These are phyloP conservation scores for Holacanthella duospinosa DNA, from an alignment of 2,888 invertebrate genomes.

Conservation along the genomic window DNA sequence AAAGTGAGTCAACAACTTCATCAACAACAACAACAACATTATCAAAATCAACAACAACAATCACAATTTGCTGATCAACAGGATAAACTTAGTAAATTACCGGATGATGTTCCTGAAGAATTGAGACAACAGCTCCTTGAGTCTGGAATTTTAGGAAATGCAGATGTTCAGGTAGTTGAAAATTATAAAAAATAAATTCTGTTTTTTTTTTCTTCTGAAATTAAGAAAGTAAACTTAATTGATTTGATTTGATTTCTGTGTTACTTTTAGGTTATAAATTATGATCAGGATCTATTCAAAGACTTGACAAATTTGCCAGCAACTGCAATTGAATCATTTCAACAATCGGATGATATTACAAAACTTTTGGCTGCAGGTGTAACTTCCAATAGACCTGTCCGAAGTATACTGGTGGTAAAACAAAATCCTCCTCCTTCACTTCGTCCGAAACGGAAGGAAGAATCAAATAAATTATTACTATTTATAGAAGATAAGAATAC, in stretches of 20 bases:
- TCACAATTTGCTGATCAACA: constrained; percentile 8
- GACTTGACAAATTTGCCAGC: not conserved
- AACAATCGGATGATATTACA: not conserved
- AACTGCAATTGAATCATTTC: not conserved
- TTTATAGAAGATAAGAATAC: not conserved
- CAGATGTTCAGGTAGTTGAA: constrained; percentile 63
- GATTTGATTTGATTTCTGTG: too few relatives aligned
- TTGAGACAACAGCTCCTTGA: constrained; percentile 67
- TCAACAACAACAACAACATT: constrained; percentile 14
- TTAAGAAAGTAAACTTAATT: too few relatives aligned
- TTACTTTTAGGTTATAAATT: not conserved
- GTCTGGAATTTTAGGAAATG: constrained; percentile 75
- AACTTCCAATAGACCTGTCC: not conserved
- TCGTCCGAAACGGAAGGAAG: not conserved
- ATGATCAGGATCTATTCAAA: constrained; percentile 1
- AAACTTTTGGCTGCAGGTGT: not conserved
- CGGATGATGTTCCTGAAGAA: constrained; percentile 81
- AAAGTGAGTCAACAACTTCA: constrained; percentile 1
- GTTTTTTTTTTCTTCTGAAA: too few relatives aligned
- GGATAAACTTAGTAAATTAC: constrained; percentile 43
- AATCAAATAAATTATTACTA: not conserved
- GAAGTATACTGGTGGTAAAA: not conserved
- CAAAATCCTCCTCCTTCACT: not conserved
- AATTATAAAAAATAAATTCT: not conserved
- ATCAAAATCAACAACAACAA: constrained; percentile 18